These are phyloP conservation scores for Nemotelus pantherinus DNA, from an alignment of 2,888 invertebrate species.

Conservation along the genomic window DNA sequence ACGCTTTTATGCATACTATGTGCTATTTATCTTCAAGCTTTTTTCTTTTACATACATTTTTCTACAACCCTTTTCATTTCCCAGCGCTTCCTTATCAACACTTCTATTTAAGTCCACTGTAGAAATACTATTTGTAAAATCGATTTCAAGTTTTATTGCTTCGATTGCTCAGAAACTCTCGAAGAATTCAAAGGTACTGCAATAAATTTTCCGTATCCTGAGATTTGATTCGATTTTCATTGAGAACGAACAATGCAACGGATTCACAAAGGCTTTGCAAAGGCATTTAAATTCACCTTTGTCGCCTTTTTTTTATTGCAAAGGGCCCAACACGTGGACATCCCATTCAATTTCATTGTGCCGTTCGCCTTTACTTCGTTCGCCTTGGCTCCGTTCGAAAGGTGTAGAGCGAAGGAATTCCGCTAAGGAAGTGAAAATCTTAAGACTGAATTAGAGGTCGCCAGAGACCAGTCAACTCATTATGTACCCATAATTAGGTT, in stretches of 20 bases:
- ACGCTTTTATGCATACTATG: no score
- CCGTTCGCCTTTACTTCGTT: neutral
- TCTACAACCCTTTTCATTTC: no score
- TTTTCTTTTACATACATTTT: no score
- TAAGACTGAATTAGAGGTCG: slow-evolving; percentile 24
- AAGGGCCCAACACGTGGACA: neutral
- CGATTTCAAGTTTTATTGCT: slow-evolving; percentile 19
- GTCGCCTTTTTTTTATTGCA: neutral
- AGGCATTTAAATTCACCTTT: slow-evolving; percentile 41
- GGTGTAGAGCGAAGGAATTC: neutral
- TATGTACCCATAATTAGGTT: slow-evolving; percentile 22
- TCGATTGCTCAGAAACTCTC: neutral
- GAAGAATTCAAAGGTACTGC: slow-evolving; percentile 11
- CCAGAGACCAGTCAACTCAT: slow-evolving; percentile 25
- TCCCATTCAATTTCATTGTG: neutral
- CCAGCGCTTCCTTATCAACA: no score
- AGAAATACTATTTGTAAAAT: slow-evolving; percentile 9
- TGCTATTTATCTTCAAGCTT: no score
- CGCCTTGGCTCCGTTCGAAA: neutral
- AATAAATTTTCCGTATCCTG: slow-evolving; percentile 29
- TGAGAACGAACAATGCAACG: slow-evolving; percentile 33
- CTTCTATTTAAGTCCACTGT: neutral
- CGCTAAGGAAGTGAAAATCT: neutral
- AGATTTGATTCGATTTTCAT: slow-evolving; percentile 39
- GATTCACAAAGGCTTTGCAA: slow-evolving; percentile 36